Evolutionary conservation across 2,888 invertebrate genomes (phyloP).

Genomic region (Cecidostiba fungosa): DNA sequence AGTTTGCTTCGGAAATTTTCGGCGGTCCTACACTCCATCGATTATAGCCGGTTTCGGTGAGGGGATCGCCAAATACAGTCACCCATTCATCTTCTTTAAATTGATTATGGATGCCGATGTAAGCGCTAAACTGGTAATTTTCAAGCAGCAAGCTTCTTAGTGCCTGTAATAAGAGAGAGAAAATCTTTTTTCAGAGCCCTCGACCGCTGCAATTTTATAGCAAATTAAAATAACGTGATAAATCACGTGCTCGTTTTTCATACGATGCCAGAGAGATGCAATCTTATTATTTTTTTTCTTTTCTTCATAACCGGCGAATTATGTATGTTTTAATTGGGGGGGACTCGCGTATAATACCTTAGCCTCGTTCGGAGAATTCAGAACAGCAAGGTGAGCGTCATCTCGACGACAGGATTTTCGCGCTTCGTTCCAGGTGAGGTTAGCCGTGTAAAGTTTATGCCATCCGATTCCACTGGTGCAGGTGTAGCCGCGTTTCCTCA

Average conservation of each 20-base stretch:
- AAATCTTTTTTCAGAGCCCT: slow-evolving; percentile 7
- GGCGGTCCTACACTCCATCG: slow-evolving; percentile 63
- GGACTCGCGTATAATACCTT: too few relatives aligned
- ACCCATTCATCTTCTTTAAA: slow-evolving; percentile 64
- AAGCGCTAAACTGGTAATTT: slow-evolving; percentile 64
- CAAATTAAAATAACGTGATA: slow-evolving; percentile 30
- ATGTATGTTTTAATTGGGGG: not conserved
- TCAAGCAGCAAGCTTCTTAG: slow-evolving; percentile 61
- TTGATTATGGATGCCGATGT: slow-evolving; percentile 65
- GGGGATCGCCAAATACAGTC: slow-evolving; percentile 62
- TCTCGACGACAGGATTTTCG: slow-evolving; percentile 55
- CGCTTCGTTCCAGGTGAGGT: slow-evolving; percentile 60
- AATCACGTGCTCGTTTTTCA: slow-evolving; percentile 5
- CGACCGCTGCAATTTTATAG: slow-evolving; percentile 28
- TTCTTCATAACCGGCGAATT: not conserved
- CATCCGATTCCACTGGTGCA: slow-evolving; percentile 49
- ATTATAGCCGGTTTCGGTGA: slow-evolving; percentile 61
- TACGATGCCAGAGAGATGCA: not conserved
- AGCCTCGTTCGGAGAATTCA: slow-evolving; percentile 55
- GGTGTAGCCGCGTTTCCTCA: slow-evolving; percentile 33
- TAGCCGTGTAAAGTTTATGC: slow-evolving; percentile 51
- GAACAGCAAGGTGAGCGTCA: slow-evolving; percentile 50
- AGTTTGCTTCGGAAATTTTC: slow-evolving; percentile 62
- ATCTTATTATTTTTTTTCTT: not conserved
- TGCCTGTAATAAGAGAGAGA: slow-evolving; percentile 48